phyloP scores from a whole-genome alignment of 2,888 invertebrate species.

The Parapristionchus giblindavisi region DNA sequence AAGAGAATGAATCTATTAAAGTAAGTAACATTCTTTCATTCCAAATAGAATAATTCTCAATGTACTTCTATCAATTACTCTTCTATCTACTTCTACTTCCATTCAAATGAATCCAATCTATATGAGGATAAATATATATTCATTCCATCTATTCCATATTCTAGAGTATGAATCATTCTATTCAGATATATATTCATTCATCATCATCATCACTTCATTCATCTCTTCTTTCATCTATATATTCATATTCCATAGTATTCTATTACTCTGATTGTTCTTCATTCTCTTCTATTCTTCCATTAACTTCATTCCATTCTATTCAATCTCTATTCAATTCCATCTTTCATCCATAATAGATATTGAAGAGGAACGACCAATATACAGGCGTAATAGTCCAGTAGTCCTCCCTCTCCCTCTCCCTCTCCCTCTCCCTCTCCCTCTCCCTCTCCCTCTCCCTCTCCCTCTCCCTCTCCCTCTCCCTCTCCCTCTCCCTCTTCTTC shows the following conservation, averaged over 20 bases:
- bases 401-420: neutral
- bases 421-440: neutral
- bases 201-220: neutral
- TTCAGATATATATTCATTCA: neutral
- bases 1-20: neutral
- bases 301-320: constrained; percentile 30
- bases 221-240: neutral
- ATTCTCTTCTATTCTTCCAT: neutral
- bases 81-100: constrained; percentile 1
- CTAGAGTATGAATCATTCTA: neutral
- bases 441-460: neutral
- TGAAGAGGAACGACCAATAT: too few species aligned
- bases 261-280: neutral
- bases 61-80: constrained; percentile 1
- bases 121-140: too few species aligned
- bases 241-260: neutral
- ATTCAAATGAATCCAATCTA: too few species aligned
- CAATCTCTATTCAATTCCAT: constrained; percentile 26
- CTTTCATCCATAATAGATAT: too few species aligned
- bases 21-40: neutral
- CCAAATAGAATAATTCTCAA: too few species aligned
- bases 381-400: neutral
- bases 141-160: constrained; percentile 11
- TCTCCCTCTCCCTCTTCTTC: neutral
- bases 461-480: neutral